A percentile compares a stretch with the other conserved stretches of the same genome.
phyloP scores from a whole-genome alignment of 2,888 invertebrate species.

The Erebia ligea region DNA sequence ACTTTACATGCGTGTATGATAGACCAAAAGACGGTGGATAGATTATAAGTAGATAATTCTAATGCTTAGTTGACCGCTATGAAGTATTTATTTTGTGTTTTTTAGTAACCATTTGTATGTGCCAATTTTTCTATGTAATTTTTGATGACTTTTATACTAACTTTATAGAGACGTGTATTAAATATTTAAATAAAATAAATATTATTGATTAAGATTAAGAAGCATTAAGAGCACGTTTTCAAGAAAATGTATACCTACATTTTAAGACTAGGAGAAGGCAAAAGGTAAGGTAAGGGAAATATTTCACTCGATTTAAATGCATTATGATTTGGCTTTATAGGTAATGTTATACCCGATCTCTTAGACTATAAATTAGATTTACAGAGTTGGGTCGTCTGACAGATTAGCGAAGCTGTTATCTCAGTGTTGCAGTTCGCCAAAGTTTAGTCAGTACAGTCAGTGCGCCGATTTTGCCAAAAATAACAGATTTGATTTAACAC shows the following conservation, averaged over 20 bases:
- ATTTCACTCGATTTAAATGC: not conserved
- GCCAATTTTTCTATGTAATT: too few relatives aligned
- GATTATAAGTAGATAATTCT: not conserved
- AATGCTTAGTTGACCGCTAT: too few relatives aligned
- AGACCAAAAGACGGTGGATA: constrained; percentile 4
- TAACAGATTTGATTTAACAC: constrained; percentile 28
- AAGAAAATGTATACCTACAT: too few relatives aligned
- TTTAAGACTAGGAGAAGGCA: not conserved
- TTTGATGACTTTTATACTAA: too few relatives aligned
- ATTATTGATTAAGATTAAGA: too few relatives aligned
- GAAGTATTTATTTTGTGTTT: too few relatives aligned
- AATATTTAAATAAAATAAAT: too few relatives aligned
- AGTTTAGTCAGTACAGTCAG: constrained; percentile 40
- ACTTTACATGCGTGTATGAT: constrained; percentile 17
- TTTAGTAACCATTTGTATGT: too few relatives aligned
- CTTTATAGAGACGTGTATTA: too few relatives aligned
- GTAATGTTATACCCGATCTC: not conserved
- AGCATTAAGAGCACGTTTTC: too few relatives aligned
- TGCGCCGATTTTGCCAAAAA: constrained; percentile 37
- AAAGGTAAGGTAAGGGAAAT: not conserved
- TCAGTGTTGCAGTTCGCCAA: constrained; percentile 64
- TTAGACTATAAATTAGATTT: constrained; percentile 57
- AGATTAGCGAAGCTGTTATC: constrained; percentile 72
- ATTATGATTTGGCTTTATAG: not conserved
- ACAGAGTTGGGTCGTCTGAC: constrained; percentile 54